Percentiles rank a stretch among this genome's conserved stretches.
Evolutionary conservation across 2,888 invertebrate species (phyloP).

Genomic region (Dryadula phaetusa): DNA sequence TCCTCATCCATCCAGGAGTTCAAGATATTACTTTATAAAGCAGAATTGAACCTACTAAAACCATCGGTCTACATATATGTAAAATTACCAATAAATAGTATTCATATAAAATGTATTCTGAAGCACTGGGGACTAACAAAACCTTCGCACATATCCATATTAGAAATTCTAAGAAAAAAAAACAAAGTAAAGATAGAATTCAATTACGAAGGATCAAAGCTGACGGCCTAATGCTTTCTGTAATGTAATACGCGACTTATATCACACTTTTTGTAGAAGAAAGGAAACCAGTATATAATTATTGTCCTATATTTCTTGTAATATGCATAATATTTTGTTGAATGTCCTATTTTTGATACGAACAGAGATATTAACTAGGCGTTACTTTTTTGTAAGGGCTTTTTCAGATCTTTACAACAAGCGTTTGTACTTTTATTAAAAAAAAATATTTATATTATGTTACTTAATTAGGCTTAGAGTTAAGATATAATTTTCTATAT

Average conservation of each 20-base stretch:
- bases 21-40: too few relatives aligned
- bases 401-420: too few relatives aligned
- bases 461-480: too few relatives aligned
- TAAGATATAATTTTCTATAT: too few relatives aligned
- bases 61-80: too few relatives aligned
- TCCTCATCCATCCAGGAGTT: too few relatives aligned
- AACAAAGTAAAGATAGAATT: constrained; percentile 17
- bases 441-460: too few relatives aligned
- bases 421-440: too few relatives aligned
- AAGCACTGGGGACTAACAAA: background rate
- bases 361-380: too few relatives aligned
- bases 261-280: constrained; percentile 12
- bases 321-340: background rate
- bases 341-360: background rate
- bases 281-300: constrained; percentile 1
- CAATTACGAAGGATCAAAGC: constrained; percentile 24
- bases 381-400: too few relatives aligned
- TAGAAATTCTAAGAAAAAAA: constrained; percentile 13
- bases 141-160: background rate
- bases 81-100: background rate
- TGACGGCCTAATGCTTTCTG: constrained; percentile 9
- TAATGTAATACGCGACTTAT: constrained; percentile 3
- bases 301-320: background rate
- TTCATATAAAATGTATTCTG: background rate
- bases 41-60: too few relatives aligned